Evolutionary conservation across 2,797 vertebrate genomes (phyloP).

Genomic region (Halcyon smyrnensis): DNA sequence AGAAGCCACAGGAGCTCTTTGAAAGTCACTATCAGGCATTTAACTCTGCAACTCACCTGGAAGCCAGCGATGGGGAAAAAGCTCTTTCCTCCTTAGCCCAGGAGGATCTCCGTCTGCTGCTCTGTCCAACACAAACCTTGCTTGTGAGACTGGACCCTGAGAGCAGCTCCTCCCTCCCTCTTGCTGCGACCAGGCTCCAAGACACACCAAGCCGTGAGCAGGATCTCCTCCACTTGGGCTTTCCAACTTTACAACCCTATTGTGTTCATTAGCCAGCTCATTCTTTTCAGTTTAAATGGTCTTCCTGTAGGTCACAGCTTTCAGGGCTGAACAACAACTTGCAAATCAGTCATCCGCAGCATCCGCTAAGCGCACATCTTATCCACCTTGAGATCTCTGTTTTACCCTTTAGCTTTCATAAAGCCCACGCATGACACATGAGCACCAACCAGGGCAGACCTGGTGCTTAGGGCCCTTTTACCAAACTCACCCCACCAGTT

Average conservation of each 20-base stretch:
- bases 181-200: neutral
- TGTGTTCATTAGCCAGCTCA: constrained; percentile 14
- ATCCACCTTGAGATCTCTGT: neutral
- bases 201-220: neutral
- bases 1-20: neutral
- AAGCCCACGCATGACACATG: rapidly evolving
- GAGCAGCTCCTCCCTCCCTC: neutral
- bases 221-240: neutral
- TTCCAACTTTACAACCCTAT: neutral
- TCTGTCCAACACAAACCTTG: neutral
- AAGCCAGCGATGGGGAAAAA: neutral
- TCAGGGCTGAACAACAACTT: constrained; percentile 13
- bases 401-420: neutral
- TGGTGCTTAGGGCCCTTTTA: neutral
- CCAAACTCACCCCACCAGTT: neutral
- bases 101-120: neutral
- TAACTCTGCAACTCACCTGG: constrained; percentile 1
- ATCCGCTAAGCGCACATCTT: neutral
- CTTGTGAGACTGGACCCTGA: rapidly evolving
- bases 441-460: rapidly evolving
- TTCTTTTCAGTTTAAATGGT: constrained; percentile 9
- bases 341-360: neutral
- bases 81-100: neutral
- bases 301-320: constrained; percentile 64
- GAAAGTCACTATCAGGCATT: neutral